These are phyloP conservation scores for Petrolisthes cinctipes DNA, from an alignment of 2,888 invertebrate species.

Conservation along the genomic window DNA sequence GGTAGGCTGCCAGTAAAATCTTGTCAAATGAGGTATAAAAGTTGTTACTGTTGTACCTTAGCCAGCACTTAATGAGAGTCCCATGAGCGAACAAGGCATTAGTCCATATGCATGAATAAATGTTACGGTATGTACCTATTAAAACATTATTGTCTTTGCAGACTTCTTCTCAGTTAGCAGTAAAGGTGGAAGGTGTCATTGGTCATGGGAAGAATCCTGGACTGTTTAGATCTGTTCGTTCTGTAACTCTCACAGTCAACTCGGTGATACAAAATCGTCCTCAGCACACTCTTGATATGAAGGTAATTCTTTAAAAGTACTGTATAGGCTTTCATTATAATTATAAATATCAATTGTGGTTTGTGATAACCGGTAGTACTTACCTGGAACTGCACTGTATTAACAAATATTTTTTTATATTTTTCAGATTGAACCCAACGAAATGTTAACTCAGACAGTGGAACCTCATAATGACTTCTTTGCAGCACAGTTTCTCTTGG, in stretches of 20 bases:
- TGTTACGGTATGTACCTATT: neutral
- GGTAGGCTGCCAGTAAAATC: too few relatives aligned
- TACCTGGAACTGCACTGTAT: too few relatives aligned
- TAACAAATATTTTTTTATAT: slow-evolving; percentile 25
- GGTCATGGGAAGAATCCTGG: slow-evolving; percentile 76
- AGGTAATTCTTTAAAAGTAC: slow-evolving; percentile 24
- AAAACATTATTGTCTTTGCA: slow-evolving; percentile 5
- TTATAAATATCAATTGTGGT: too few relatives aligned
- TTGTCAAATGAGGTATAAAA: too few relatives aligned
- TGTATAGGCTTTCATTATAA: neutral
- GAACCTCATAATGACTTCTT: slow-evolving; percentile 94
- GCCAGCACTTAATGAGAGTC: too few relatives aligned
- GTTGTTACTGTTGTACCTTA: too few relatives aligned
- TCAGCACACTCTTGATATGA: slow-evolving; percentile 60
- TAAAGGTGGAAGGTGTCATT: slow-evolving; percentile 94
- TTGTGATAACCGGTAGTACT: too few relatives aligned
- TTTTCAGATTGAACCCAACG: slow-evolving; percentile 66
- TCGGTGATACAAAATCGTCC: slow-evolving; percentile 75
- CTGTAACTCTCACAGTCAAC: slow-evolving; percentile 79
- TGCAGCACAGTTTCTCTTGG: slow-evolving; percentile 89
- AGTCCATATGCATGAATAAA: neutral
- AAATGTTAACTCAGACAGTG: slow-evolving; percentile 82
- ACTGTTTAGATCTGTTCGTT: slow-evolving; percentile 79
- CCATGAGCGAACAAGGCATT: too few relatives aligned
- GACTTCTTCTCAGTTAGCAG: slow-evolving; percentile 77